Conservation (phyloP, 35 echinoderm and acorn worm species). For the Heliocidaris erythrogramma region DNA sequence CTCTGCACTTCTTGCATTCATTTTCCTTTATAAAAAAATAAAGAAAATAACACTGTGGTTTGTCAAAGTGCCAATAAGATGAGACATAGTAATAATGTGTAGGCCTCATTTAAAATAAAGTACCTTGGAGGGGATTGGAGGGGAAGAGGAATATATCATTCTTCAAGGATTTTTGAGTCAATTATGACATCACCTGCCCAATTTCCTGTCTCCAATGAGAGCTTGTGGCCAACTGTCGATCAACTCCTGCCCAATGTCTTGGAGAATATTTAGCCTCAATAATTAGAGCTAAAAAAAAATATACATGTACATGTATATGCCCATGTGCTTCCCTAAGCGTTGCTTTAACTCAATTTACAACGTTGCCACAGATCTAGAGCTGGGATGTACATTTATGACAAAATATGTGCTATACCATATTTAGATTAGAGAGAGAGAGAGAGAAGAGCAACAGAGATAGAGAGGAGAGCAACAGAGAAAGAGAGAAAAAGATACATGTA, state of each 20-base stretch:
- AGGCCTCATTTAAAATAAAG: too few relatives aligned
- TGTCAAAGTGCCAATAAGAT: too few relatives aligned
- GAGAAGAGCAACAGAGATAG: background rate
- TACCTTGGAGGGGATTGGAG: too few relatives aligned
- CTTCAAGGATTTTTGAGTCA: constrained; percentile 17
- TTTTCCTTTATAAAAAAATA: too few relatives aligned
- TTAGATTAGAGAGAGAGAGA: background rate
- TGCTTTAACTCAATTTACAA: too few relatives aligned
- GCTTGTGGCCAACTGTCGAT: background rate
- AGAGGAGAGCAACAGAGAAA: background rate
- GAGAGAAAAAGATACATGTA: too few relatives aligned
- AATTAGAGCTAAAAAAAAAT: background rate
- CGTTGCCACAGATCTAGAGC: background rate
- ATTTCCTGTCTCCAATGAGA: background rate
- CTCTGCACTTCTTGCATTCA: too few relatives aligned
- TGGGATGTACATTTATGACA: background rate
- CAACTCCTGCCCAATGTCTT: background rate
- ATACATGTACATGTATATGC: too few relatives aligned
- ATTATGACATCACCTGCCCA: constrained; percentile 6
- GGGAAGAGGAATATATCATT: background rate
- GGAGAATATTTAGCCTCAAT: background rate
- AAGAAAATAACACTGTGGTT: too few relatives aligned
- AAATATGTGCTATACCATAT: background rate
- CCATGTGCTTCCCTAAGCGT: too few relatives aligned
- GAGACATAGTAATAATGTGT: too few relatives aligned